These are phyloP conservation scores for Cladorhizidae sp. DNA, from an alignment of 37 sponge, comb jelly and placozoan genomes.

Conservation along the genomic window DNA sequence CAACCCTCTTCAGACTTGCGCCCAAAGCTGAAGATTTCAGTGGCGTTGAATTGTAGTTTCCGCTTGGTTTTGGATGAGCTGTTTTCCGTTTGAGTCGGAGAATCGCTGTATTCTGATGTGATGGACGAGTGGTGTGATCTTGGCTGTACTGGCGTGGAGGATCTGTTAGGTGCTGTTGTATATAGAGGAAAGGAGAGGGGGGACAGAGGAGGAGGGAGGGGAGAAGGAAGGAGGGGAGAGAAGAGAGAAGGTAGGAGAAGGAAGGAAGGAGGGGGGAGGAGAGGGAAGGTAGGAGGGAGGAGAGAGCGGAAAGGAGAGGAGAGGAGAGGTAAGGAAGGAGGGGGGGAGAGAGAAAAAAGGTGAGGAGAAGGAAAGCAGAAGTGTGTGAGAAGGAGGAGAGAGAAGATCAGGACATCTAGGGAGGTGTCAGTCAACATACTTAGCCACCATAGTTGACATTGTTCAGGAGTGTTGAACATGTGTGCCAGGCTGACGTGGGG, in stretches of 20 bases:
- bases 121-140: no score
- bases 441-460: no score
- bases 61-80: neutral
- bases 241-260: neutral
- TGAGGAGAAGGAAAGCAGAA: no score
- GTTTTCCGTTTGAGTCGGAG: no score
- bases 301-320: neutral
- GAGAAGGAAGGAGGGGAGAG: neutral
- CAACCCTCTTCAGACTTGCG: neutral
- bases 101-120: no score
- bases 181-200: neutral
- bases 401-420: no score
- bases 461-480: no score
- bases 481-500: no score
- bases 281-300: neutral
- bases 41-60: neutral
- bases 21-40: neutral
- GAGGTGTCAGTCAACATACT: no score
- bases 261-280: neutral
- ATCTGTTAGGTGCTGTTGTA: neutral
- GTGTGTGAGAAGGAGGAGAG: no score
- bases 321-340: no score
- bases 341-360: no score
- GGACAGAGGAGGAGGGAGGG: neutral
- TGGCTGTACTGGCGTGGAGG: neutral